Percentiles rank a stretch among this genome's conserved stretches.
These are phyloP conservation scores for Emydura subglobosa DNA, from an alignment of 2,113 vertebrate genomes.

Conservation along the genomic window DNA sequence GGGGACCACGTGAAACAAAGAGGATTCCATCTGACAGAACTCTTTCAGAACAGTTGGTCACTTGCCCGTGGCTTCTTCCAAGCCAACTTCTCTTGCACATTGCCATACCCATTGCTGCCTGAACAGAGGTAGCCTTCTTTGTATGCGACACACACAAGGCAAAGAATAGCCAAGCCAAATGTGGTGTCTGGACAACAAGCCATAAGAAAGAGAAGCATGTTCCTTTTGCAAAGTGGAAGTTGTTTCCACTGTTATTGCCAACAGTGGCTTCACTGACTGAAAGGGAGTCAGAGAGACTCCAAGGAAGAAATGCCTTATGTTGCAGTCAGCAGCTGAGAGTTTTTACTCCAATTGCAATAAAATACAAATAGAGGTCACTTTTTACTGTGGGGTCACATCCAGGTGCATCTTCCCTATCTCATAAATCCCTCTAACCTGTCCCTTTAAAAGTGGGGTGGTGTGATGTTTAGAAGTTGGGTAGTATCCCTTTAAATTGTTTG, in stretches of 20 bases:
- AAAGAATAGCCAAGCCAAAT: neutral
- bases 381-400: neutral
- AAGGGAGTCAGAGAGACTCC: neutral
- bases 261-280: neutral
- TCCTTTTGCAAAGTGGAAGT: neutral
- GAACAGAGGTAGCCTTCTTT: neutral
- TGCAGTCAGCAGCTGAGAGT: neutral
- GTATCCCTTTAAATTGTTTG: neutral
- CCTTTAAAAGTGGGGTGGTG: neutral
- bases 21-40: constrained; percentile 1
- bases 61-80: constrained; percentile 9
- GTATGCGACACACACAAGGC: neutral
- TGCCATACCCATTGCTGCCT: accelerated
- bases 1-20: constrained; percentile 31
- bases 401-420: neutral
- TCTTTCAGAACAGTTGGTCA: constrained; percentile 44
- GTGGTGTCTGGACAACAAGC: neutral
- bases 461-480: neutral
- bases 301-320: neutral
- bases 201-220: neutral
- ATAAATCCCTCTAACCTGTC: neutral
- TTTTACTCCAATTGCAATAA: neutral
- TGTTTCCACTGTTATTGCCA: neutral
- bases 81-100: neutral
- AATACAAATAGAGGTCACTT: accelerated